Evolutionary conservation across 2,797 vertebrate species (phyloP), one percentile per base, ranked within the genome.

Genomic region (Hephaestus fuliginosus): DNA sequence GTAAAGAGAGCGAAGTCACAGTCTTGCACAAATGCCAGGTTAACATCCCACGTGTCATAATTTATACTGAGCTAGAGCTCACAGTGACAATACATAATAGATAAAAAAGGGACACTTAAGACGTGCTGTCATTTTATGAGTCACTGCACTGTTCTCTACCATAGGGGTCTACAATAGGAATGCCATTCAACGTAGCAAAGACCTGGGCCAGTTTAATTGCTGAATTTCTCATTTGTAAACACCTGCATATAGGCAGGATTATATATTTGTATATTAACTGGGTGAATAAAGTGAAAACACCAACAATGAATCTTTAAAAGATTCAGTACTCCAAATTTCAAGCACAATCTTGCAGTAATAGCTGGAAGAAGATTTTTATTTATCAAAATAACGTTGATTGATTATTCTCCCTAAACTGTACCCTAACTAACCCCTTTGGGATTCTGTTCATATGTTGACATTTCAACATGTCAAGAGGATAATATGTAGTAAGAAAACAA

Each of bases 281-380:
- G 9, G 10, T 10, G 20, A 44, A 65, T 39, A 7, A 62, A 55
- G n/a, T 63, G 30, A 74, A 56, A 69, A 80, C 25, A 43, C 17
- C 30, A 52, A 62, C 15, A 41, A 33, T 56, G 14, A 10, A 44
- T 66, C 15, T 20, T 1, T 36, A 48, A 13, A 51, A 58, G 22
- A 49, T 58, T 12, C 3, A 25, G 9, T 51, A 15, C 41, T 60
- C 2, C 11, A 62, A 14, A 53, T 36, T 69, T 51, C 13, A 62
- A 36, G 48, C 10, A n/a, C 28, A 49, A 11, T 62, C 65, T 36
- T 36, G 14, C 14, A 53, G 11, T 33, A 5, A 60, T 25, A n/a
- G 14, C 0, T 0, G 3, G 2, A 46, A 62, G 14, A 8, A 0
- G 20, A 2, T 48, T 53, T 39, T 20, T 0, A 25, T 48, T 3